Evolutionary conservation across 2,888 invertebrate species (phyloP).

Genomic region (Trichogramma evanescens): DNA sequence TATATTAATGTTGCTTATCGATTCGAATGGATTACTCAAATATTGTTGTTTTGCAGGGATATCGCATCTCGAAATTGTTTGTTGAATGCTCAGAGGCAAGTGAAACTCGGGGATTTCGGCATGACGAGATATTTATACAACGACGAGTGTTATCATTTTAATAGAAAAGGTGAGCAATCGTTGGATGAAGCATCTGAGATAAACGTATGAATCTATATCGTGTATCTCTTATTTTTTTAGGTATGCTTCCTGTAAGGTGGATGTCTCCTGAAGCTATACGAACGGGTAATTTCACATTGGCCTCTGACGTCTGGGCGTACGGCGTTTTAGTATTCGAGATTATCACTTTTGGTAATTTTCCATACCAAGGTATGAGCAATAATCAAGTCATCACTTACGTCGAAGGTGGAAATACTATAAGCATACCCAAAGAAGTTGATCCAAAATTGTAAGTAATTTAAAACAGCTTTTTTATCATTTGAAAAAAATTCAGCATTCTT

Average conservation of each 20-base stretch:
- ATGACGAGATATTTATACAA: slow-evolving; percentile 86
- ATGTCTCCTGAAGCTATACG: slow-evolving; percentile 86
- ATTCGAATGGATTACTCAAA: not conserved
- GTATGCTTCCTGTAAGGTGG: slow-evolving; percentile 83
- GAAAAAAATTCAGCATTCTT: not conserved
- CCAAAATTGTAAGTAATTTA: slow-evolving; percentile 66
- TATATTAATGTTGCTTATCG: not conserved
- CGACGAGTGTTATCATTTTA: slow-evolving; percentile 83
- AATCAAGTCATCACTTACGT: slow-evolving; percentile 76
- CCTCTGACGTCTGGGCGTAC: slow-evolving; percentile 86
- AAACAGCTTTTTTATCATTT: not conserved
- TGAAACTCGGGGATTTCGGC: slow-evolving; percentile 82
- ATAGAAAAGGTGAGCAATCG: slow-evolving; percentile 60
- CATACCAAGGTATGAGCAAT: slow-evolving; percentile 82
- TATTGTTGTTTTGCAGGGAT: slow-evolving; percentile 54
- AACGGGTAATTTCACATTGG: slow-evolving; percentile 75
- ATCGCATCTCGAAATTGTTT: slow-evolving; percentile 74
- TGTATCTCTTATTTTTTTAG: slow-evolving; percentile 34
- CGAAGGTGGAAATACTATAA: slow-evolving; percentile 66
- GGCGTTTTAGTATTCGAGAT: slow-evolving; percentile 83
- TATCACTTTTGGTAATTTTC: slow-evolving; percentile 84
- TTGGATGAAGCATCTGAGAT: not conserved
- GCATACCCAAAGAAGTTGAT: slow-evolving; percentile 70
- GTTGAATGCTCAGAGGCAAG: slow-evolving; percentile 63
- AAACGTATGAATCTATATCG: not conserved